Evolutionary conservation across 2,888 invertebrate species (phyloP).

Genomic region (Apotomis turbidana): DNA sequence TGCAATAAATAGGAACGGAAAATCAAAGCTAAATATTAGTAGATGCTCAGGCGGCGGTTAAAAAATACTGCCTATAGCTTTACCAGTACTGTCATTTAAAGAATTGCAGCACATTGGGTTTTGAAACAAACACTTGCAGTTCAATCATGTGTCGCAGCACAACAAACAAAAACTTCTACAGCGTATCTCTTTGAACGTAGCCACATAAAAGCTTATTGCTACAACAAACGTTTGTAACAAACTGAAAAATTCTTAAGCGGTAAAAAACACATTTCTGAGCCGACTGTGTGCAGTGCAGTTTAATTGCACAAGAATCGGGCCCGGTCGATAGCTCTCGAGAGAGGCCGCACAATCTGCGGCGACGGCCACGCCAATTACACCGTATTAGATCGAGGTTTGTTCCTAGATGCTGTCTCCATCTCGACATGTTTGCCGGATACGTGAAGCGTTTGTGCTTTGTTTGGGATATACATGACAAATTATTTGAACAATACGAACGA

Average conservation of each 20-base stretch:
- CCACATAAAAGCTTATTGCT: slow-evolving; percentile 16
- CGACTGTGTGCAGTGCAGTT: slow-evolving; percentile 43
- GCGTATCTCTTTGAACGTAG: slow-evolving; percentile 9
- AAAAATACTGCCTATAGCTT: background rate
- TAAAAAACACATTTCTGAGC: slow-evolving; percentile 37
- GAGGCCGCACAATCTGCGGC: slow-evolving; percentile 48
- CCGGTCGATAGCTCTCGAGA: slow-evolving; percentile 46
- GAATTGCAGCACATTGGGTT: slow-evolving; percentile 1
- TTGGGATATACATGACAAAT: background rate
- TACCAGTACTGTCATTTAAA: background rate
- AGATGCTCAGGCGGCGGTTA: background rate
- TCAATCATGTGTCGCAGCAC: slow-evolving; percentile 7
- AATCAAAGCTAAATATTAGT: background rate
- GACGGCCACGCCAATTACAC: slow-evolving; percentile 53
- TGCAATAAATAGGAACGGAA: background rate
- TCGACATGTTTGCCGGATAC: slow-evolving; percentile 21
- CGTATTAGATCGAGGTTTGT: slow-evolving; percentile 52
- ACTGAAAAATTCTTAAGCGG: slow-evolving; percentile 34
- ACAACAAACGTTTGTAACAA: slow-evolving; percentile 19
- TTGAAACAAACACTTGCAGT: slow-evolving; percentile 2
- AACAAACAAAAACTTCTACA: slow-evolving; percentile 4
- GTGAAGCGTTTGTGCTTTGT: slow-evolving; percentile 1
- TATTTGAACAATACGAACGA: background rate
- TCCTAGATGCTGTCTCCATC: slow-evolving; percentile 41
- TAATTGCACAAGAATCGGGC: slow-evolving; percentile 46